phyloP scores from a whole-genome alignment of 2,888 invertebrate species.

The Orchestes rusci region DNA sequence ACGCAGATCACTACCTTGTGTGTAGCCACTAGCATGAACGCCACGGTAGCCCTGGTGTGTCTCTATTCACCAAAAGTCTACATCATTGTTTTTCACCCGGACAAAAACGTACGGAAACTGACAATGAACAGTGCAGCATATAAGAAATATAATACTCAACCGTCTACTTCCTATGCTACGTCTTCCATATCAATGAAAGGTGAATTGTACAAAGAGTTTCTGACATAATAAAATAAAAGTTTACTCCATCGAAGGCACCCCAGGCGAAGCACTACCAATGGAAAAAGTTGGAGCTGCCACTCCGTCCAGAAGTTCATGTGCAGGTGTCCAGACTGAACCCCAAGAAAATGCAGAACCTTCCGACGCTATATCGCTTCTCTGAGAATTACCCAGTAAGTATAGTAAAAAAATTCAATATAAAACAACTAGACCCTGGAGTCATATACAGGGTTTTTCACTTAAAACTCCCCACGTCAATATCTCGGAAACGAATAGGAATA shows the following conservation, averaged over 20 bases:
- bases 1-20: constrained; percentile 64
- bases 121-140: constrained; percentile 42
- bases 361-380: constrained; percentile 24
- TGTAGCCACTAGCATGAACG: constrained; percentile 61
- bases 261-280: constrained; percentile 34
- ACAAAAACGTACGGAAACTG: constrained; percentile 60
- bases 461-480: no score
- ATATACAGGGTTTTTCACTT: background rate
- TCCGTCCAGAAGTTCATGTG: constrained; percentile 35
- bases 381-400: constrained; percentile 20
- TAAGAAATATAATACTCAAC: constrained; percentile 36
- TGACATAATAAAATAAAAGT: no score
- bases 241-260: no score
- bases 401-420: background rate
- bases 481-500: no score
- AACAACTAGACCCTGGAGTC: background rate
- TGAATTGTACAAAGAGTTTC: background rate
- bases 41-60: constrained; percentile 61
- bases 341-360: constrained; percentile 21
- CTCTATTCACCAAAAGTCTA: constrained; percentile 66
- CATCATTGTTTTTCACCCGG: constrained; percentile 65
- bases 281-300: constrained; percentile 35
- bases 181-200: constrained; percentile 22
- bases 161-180: constrained; percentile 35
- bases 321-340: constrained; percentile 33